phyloP scores from a whole-genome alignment of 2,888 invertebrate genomes.

The Cerastis leucographa region DNA sequence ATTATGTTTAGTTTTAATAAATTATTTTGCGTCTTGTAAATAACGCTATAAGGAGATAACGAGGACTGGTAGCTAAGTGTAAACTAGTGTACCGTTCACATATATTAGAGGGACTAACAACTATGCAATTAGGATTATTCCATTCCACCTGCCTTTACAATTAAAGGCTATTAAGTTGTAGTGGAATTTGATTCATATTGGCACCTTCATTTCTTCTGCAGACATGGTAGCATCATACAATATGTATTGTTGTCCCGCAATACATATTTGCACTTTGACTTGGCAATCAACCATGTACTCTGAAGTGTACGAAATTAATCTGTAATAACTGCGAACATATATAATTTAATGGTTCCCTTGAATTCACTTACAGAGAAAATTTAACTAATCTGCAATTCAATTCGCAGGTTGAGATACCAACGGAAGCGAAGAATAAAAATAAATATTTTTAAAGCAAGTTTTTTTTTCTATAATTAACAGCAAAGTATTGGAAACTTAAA shows the following conservation, averaged over 20 bases:
- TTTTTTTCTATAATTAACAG: neutral
- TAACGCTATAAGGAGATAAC: conserved; percentile 58
- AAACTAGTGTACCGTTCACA: conserved; percentile 49
- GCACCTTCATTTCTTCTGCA: neutral
- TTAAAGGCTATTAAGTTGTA: neutral
- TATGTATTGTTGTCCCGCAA: no score
- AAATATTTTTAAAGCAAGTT: neutral
- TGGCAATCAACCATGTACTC: neutral
- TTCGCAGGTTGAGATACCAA: neutral
- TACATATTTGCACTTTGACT: no score
- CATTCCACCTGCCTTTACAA: conserved; percentile 24
- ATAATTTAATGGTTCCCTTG: neutral
- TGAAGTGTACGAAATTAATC: neutral
- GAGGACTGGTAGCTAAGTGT: conserved; percentile 55
- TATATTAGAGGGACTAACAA: conserved; percentile 33
- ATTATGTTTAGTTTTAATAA: conserved; percentile 68
- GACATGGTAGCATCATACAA: neutral
- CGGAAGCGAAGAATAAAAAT: neutral
- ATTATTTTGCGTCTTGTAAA: conserved; percentile 65
- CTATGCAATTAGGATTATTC: conserved; percentile 27
- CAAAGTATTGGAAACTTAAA: conserved; percentile 2
- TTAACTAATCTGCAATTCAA: neutral
- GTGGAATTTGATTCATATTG: neutral
- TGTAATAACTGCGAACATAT: neutral
- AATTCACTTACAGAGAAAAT: neutral